Evolutionary conservation across 64 coral and sea anemone genomes (phyloP), one percentile per base, ranked within the genome.

Genomic region (Pocillopora damicornis): DNA sequence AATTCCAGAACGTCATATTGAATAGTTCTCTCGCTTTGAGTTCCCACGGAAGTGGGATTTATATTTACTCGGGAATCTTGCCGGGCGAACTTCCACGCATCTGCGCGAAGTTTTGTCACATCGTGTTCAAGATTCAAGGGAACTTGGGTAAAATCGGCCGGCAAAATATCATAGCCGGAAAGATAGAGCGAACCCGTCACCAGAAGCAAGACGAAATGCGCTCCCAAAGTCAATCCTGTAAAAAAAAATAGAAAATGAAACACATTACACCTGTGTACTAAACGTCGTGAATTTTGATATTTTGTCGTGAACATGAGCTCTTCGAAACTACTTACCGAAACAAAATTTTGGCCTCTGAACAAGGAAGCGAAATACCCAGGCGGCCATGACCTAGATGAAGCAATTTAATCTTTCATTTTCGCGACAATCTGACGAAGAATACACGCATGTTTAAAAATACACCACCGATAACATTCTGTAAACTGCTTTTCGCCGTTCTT

Each of bases 11-110:
- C 82, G 60, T 92, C 87, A 34, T 93, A 91, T 30, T 83, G 83
- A 17, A 80, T 88, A 67, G 88, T 89, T 20, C 96, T 81, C 64
- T 98, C 96, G 60, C 37, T 76, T 37, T 98, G 96, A 26, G 73
- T 80, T 34, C 90, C 89, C 11, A 94, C 90, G 34, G 91, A 67
- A 26, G 89, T 86, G 1, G 96, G 93, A 38, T 94, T 98, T 42
- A 94, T 71, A 13, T 83, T 98, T 59, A 81, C 88, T 23, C 86
- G 81, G 13, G 88, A 76, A 83, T 98, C 96, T 58, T 92, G 87
- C 34, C 88, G 92, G 12, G 89, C 96, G 71, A 95, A 91, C 35
- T 90, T 90, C 96, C 96, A 98, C 11, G 96, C 96, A 84, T 98
- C 96, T 61, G 90, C 89, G 34, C 93, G 77, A 35, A 98, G 88